Evolutionary conservation across 2,888 invertebrate genomes (phyloP).

Genomic region (Acronicta alni): DNA sequence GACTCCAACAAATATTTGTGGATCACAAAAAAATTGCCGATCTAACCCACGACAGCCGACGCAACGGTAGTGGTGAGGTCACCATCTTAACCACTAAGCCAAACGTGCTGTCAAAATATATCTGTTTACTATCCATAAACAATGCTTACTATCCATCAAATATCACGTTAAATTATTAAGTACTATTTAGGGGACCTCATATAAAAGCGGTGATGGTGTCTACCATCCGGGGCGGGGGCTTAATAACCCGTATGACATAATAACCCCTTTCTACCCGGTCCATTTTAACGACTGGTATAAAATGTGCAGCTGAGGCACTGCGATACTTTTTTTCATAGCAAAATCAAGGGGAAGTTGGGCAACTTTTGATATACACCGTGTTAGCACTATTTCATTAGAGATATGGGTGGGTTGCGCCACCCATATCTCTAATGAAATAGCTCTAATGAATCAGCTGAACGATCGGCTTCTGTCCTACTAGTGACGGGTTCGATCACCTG

Average conservation of each 20-base stretch:
- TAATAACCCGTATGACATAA: constrained; percentile 15
- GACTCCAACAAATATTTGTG: too few relatives aligned
- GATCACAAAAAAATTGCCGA: too few relatives aligned
- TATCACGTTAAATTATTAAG: constrained; percentile 38
- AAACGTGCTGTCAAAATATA: constrained; percentile 8
- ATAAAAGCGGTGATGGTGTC: constrained; percentile 46
- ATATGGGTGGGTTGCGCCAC: not conserved
- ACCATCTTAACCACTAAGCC: too few relatives aligned
- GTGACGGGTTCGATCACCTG: too few relatives aligned
- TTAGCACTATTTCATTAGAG: not conserved
- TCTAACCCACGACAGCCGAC: too few relatives aligned
- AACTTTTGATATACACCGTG: constrained; percentile 14
- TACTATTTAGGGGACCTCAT: constrained; percentile 39
- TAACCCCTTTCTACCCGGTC: constrained; percentile 44
- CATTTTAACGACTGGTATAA: constrained; percentile 49
- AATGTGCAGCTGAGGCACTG: constrained; percentile 46
- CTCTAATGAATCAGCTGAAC: not conserved
- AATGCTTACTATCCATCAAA: constrained; percentile 30
- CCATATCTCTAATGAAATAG: too few relatives aligned
- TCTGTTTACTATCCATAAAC: constrained; percentile 22
- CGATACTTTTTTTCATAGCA: constrained; percentile 44
- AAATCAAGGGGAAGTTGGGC: constrained; percentile 23
- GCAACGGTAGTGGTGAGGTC: too few relatives aligned
- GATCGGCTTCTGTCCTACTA: too few relatives aligned
- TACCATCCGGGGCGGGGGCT: constrained; percentile 31